phyloP scores from a whole-genome alignment of 35 echinoderm and acorn worm genomes.

The Apostichopus parvimensis region DNA sequence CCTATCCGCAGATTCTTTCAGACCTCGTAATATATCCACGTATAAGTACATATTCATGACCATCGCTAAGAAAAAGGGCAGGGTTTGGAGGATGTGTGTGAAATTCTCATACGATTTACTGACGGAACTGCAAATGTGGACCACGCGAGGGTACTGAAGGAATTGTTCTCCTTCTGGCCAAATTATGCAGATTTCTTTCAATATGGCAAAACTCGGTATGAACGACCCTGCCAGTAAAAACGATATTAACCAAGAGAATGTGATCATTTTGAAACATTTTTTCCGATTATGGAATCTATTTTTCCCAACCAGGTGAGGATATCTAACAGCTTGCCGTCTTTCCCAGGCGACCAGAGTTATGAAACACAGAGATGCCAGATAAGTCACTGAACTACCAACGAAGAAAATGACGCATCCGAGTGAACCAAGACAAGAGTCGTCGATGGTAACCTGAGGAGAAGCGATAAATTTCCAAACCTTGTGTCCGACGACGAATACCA shows the following conservation, averaged over 20 bases:
- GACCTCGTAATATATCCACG: constrained; percentile 49
- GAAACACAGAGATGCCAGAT: constrained; percentile 66
- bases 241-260: constrained; percentile 33
- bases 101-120: constrained; percentile 6
- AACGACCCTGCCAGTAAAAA: constrained; percentile 23
- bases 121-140: constrained; percentile 9
- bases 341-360: constrained; percentile 72
- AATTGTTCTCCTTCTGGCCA: constrained; percentile 57
- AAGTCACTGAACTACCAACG: constrained; percentile 59
- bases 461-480: constrained; percentile 44
- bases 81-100: constrained; percentile 49
- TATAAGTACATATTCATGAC: constrained; percentile 49
- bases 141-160: background rate
- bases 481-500: constrained; percentile 60
- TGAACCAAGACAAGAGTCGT: constrained; percentile 37
- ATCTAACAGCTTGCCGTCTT: constrained; percentile 45
- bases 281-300: constrained; percentile 38
- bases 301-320: constrained; percentile 42
- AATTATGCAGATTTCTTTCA: constrained; percentile 30
- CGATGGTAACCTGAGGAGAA: constrained; percentile 16
- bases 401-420: constrained; percentile 46
- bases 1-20: constrained; percentile 44
- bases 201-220: constrained; percentile 27
- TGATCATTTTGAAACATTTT: constrained; percentile 34
- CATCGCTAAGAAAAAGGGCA: constrained; percentile 61